These are phyloP conservation scores for Sebastes vulpes DNA, from an alignment of 2,797 vertebrate species.

Conservation along the genomic window DNA sequence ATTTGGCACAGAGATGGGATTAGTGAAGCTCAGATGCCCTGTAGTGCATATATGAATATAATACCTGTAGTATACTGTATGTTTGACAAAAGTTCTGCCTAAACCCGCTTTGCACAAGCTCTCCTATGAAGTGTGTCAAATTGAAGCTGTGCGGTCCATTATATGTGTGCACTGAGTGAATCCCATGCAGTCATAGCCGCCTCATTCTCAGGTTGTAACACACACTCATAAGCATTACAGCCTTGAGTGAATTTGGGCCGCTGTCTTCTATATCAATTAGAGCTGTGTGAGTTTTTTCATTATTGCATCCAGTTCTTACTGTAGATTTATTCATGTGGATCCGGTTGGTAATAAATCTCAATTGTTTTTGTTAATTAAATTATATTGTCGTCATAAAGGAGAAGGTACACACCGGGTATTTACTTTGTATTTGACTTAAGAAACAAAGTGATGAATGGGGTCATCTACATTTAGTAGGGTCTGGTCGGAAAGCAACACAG, in stretches of 20 bases:
- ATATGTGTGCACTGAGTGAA: conserved; percentile 49
- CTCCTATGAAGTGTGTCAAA: conserved; percentile 60
- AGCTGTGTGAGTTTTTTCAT: conserved; percentile 51
- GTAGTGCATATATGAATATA: conserved; percentile 20
- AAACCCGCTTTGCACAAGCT: conserved; percentile 41
- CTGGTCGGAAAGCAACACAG: background rate
- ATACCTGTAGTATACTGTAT: conserved; percentile 20
- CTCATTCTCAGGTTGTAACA: conserved; percentile 21
- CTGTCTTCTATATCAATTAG: conserved; percentile 70
- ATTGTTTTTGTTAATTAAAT: conserved; percentile 59
- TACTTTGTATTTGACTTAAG: conserved; percentile 48
- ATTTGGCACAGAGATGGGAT: conserved; percentile 50
- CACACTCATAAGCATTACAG: conserved; percentile 46
- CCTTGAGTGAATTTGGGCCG: conserved; percentile 54
- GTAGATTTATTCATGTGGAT: conserved; percentile 57
- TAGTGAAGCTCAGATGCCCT: conserved; percentile 32
- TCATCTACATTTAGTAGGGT: conserved; percentile 2
- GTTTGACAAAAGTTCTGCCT: conserved; percentile 53
- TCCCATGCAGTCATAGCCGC: conserved; percentile 33
- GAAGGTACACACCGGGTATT: conserved; percentile 29
- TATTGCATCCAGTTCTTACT: conserved; percentile 43
- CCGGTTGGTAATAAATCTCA: conserved; percentile 60
- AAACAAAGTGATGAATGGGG: conserved; percentile 57
- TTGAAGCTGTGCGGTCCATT: conserved; percentile 43
- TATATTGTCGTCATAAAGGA: conserved; percentile 34